phyloP scores from a whole-genome alignment of 2,113 vertebrate genomes.

The Chauna torquata region DNA sequence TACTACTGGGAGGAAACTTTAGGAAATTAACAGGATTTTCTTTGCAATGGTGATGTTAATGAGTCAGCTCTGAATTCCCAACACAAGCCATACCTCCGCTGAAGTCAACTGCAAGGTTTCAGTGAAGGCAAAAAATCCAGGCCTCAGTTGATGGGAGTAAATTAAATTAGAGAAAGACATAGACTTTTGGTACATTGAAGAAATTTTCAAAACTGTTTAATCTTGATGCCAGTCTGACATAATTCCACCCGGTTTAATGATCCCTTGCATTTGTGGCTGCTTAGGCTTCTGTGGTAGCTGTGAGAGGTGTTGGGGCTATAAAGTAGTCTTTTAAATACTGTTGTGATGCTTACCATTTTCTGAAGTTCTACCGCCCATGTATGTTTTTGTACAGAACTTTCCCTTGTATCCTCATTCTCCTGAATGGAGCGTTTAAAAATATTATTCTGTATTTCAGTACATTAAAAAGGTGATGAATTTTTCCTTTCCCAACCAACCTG shows the following conservation, averaged over 20 bases:
- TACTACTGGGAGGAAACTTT: background rate
- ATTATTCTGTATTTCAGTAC: background rate
- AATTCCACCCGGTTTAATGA: background rate
- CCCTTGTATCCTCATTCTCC: background rate
- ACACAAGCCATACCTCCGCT: background rate
- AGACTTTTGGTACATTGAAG: background rate
- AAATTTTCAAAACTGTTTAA: background rate
- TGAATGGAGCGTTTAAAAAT: background rate
- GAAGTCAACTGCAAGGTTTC: background rate
- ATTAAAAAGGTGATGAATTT: background rate
- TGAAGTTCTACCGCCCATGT: background rate
- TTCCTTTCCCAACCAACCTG: background rate
- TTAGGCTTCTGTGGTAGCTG: background rate
- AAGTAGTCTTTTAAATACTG: background rate
- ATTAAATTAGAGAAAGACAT: background rate
- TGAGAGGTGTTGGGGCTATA: background rate
- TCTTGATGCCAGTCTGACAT: background rate
- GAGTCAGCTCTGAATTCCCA: background rate
- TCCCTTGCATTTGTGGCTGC: background rate
- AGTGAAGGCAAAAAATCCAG: background rate
- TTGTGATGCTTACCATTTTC: background rate
- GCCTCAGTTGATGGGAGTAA: background rate
- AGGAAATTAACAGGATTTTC: conserved; percentile 1
- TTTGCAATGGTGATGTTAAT: background rate
- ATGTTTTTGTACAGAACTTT: background rate